Percentiles rank a stretch among this genome's conserved stretches.
Evolutionary conservation across 2,797 vertebrate genomes (phyloP).

Genomic region (Parotocinclus haroldoi): DNA sequence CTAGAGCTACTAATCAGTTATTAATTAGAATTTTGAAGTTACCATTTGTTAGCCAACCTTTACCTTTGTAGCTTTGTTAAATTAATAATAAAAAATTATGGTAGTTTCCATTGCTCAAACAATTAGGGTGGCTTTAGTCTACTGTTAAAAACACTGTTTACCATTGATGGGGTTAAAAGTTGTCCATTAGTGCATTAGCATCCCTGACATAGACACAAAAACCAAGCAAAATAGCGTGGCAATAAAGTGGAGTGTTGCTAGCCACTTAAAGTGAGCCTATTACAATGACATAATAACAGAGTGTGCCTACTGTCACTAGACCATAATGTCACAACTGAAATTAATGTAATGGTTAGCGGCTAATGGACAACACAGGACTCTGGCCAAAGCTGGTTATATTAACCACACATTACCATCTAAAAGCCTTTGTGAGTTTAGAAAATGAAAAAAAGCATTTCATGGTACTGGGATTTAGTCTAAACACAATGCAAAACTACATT

Average conservation of each 20-base stretch:
- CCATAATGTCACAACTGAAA: constrained; percentile 30
- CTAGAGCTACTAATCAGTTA: too few relatives aligned
- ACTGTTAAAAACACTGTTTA: constrained; percentile 28
- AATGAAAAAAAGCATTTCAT: constrained; percentile 15
- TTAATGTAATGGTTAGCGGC: constrained; percentile 31
- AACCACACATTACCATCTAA: constrained; percentile 30
- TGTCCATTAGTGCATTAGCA: constrained; percentile 24
- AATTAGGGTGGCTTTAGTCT: constrained; percentile 5
- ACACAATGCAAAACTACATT: too few relatives aligned
- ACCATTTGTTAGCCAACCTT: background rate
- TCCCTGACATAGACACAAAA: constrained; percentile 31
- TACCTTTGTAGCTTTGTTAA: constrained; percentile 13
- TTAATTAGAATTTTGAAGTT: too few relatives aligned
- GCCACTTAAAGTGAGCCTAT: constrained; percentile 31
- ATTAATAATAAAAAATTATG: constrained; percentile 33
- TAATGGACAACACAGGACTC: constrained; percentile 28
- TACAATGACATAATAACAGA: constrained; percentile 31
- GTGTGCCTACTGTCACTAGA: constrained; percentile 19
- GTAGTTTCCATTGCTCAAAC: constrained; percentile 14
- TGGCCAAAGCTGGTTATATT: constrained; percentile 32
- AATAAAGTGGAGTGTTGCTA: constrained; percentile 28
- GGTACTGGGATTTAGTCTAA: constrained; percentile 23
- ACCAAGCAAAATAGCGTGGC: constrained; percentile 22
- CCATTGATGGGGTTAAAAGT: constrained; percentile 11
- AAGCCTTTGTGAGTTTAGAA: constrained; percentile 23